These are phyloP conservation scores for Cataglyphis albicans DNA, from an alignment of 2,888 invertebrate genomes.

Conservation along the genomic window DNA sequence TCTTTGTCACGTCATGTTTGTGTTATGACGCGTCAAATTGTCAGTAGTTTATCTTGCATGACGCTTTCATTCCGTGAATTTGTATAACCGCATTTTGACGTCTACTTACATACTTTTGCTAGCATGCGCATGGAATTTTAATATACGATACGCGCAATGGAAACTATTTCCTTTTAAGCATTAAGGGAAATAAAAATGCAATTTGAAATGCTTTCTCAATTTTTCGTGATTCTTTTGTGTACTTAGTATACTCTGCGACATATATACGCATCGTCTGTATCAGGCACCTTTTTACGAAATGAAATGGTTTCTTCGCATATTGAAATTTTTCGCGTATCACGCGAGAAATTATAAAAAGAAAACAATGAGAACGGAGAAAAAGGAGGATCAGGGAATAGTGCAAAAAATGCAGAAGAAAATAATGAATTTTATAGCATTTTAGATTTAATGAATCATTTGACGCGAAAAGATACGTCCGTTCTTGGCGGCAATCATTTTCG, in stretches of 20 bases:
- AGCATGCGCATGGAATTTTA: not conserved
- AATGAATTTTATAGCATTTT: slow-evolving; percentile 21
- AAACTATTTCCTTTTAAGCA: not conserved
- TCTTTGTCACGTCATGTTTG: slow-evolving; percentile 6
- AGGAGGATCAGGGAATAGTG: not conserved
- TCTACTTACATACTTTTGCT: slow-evolving; percentile 1
- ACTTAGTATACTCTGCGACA: not conserved
- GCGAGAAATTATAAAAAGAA: not conserved
- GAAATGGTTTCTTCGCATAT: slow-evolving; percentile 18
- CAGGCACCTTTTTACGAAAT: not conserved
- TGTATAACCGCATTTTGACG: not conserved
- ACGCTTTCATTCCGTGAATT: not conserved
- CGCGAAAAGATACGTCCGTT: not conserved
- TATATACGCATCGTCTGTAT: slow-evolving; percentile 52
- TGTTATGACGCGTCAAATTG: slow-evolving; percentile 13
- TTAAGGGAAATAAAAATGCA: not conserved
- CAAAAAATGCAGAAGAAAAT: not conserved
- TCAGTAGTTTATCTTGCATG: not conserved
- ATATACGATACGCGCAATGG: not conserved
- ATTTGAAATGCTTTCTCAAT: slow-evolving; percentile 47
- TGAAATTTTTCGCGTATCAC: slow-evolving; percentile 21
- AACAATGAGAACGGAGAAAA: slow-evolving; percentile 2
- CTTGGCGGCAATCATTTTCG: slow-evolving; percentile 56
- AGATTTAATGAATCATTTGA: not conserved
- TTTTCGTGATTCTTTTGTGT: not conserved